These are phyloP conservation scores for Pseudocheirus occidentalis DNA, from an alignment of 2,797 vertebrate species.

Conservation along the genomic window DNA sequence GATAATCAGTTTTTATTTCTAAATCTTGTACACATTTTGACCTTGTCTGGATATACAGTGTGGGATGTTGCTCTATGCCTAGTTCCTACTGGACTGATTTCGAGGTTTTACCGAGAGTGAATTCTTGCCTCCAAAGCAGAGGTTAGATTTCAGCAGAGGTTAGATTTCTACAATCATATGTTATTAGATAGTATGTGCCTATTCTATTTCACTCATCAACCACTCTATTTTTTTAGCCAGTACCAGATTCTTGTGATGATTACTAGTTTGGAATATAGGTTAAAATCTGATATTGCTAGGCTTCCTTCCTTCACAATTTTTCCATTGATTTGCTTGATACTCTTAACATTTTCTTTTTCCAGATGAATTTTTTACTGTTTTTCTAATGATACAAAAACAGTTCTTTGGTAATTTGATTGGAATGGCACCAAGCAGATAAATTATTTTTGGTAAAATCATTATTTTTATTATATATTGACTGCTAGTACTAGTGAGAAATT, in stretches of 20 bases:
- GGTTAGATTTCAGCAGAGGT: too few relatives aligned
- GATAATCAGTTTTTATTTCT: too few relatives aligned
- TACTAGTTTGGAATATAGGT: neutral
- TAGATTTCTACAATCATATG: neutral
- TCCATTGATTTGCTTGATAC: neutral
- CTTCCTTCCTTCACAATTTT: neutral
- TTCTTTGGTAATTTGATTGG: too few relatives aligned
- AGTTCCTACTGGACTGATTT: neutral
- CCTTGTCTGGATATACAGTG: neutral
- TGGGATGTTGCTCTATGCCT: neutral
- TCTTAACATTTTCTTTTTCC: neutral
- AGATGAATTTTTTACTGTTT: neutral
- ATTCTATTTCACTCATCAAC: too few relatives aligned
- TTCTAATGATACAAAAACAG: neutral
- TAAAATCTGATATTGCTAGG: neutral
- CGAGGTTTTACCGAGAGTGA: neutral
- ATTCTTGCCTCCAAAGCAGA: too few relatives aligned
- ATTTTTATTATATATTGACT: too few relatives aligned
- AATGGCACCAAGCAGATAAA: too few relatives aligned
- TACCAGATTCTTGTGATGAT: neutral
- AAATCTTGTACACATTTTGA: neutral
- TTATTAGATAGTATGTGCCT: neutral
- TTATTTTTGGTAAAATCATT: too few relatives aligned
- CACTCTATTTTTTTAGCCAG: neutral
- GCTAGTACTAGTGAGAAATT: too few relatives aligned